Percentiles rank a stretch among this genome's conserved stretches.
These are phyloP conservation scores for Pheosia tremula DNA, from an alignment of 2,888 invertebrate genomes.

Conservation along the genomic window DNA sequence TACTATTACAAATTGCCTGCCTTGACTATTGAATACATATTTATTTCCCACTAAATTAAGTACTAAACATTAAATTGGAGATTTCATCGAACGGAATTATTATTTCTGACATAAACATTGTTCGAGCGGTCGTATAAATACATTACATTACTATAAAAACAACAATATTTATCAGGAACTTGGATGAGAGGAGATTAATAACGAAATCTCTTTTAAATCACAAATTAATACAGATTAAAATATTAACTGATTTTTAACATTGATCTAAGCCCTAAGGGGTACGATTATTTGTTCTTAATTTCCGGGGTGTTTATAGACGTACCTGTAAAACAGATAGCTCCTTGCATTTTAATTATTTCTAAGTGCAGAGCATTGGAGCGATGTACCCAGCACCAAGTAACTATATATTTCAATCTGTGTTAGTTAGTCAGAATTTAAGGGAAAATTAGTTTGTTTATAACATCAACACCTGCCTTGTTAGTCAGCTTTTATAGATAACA, in stretches of 20 bases:
- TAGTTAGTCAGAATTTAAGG: conserved; percentile 55
- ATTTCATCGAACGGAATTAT: conserved; percentile 57
- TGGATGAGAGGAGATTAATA: conserved; percentile 59
- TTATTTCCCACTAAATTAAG: conserved; percentile 73
- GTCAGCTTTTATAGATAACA: conserved; percentile 19
- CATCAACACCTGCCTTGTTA: conserved; percentile 2
- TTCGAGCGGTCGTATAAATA: conserved; percentile 11
- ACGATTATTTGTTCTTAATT: conserved; percentile 63
- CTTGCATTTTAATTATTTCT: conserved; percentile 43
- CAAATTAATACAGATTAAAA: conserved; percentile 54
- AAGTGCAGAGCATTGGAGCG: conserved; percentile 21
- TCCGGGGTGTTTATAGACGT: conserved; percentile 71
- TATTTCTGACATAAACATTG: conserved; percentile 36
- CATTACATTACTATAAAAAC: conserved; percentile 32
- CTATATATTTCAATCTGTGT: conserved; percentile 15
- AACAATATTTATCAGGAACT: conserved; percentile 62
- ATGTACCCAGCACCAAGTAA: conserved; percentile 36
- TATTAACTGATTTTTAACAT: conserved; percentile 20
- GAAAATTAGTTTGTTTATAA: conserved; percentile 16
- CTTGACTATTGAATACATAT: conserved; percentile 66
- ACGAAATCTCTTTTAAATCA: conserved; percentile 62
- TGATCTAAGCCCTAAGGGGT: conserved; percentile 44
- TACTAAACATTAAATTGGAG: conserved; percentile 79
- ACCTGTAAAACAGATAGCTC: conserved; percentile 73
- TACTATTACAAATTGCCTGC: conserved; percentile 62